Evolutionary conservation across 2,113 vertebrate genomes (phyloP).

Genomic region (Ceyx melanurus): DNA sequence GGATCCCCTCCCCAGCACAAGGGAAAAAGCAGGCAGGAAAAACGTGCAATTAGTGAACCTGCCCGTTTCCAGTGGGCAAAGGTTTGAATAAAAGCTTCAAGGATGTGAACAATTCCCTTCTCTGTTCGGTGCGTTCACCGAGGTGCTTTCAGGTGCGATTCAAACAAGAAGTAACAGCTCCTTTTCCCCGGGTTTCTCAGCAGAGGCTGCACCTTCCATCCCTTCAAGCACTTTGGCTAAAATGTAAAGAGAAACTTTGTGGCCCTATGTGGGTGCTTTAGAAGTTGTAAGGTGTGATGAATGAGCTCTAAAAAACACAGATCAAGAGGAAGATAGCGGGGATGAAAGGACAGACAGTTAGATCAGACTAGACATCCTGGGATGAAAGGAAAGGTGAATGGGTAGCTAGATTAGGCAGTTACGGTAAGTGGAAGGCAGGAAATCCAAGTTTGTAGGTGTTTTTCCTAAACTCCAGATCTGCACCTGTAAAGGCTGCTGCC

Average conservation of each 20-base stretch:
- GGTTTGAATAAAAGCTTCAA: background rate
- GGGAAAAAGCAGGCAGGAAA: background rate
- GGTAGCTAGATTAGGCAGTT: conserved; percentile 49
- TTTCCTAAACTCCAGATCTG: conserved; percentile 38
- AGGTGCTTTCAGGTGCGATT: background rate
- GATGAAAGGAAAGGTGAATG: conserved; percentile 65
- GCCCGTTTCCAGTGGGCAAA: background rate
- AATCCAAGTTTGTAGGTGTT: conserved; percentile 66
- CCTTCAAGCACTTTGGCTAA: conserved; percentile 55
- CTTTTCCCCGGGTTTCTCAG: background rate
- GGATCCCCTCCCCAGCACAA: background rate
- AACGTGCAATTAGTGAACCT: background rate
- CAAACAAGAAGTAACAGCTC: conserved; percentile 49
- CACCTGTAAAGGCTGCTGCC: conserved; percentile 40
- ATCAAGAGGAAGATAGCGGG: conserved; percentile 54
- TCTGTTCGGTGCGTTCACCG: background rate
- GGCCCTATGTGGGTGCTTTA: conserved; percentile 53
- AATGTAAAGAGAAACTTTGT: conserved; percentile 52
- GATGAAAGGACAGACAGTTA: conserved; percentile 67
- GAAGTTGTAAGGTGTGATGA: conserved; percentile 60
- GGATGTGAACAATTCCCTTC: background rate
- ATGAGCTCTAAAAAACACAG: conserved; percentile 60
- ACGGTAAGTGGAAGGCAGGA: conserved; percentile 48
- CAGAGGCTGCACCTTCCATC: conserved; percentile 18
- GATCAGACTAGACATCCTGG: conserved; percentile 65